Conservation (phyloP, 2,888 invertebrate species). For the Caenorhabditis auriculariae region DNA sequence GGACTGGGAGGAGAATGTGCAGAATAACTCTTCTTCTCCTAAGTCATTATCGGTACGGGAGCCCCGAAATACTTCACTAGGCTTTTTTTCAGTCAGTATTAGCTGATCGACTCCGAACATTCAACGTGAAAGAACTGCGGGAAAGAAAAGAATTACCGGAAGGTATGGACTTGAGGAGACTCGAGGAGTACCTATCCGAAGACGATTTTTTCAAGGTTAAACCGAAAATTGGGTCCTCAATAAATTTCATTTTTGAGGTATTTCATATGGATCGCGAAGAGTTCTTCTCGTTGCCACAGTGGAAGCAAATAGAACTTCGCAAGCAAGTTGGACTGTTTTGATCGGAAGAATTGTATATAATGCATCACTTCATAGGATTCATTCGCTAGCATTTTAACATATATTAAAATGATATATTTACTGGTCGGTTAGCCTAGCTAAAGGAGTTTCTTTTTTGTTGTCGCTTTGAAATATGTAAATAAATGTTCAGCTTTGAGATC, state of each 20-base stretch:
- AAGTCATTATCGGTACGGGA: not conserved
- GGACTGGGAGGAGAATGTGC: constrained; percentile 17
- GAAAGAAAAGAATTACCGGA: constrained; percentile 39
- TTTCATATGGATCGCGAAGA: constrained; percentile 36
- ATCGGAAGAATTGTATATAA: no score
- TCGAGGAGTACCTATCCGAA: constrained; percentile 49
- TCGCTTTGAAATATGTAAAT: no score
- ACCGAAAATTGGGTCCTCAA: not conserved
- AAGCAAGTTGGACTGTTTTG: constrained; percentile 20
- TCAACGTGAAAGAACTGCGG: constrained; percentile 34
- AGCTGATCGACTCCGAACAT: constrained; percentile 37
- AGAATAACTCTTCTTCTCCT: constrained; percentile 3
- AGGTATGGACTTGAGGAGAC: constrained; percentile 44
- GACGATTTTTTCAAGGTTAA: constrained; percentile 37
- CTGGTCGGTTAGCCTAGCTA: no score
- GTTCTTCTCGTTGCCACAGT: constrained; percentile 44
- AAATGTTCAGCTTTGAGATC: no score
- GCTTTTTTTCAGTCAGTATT: constrained; percentile 28
- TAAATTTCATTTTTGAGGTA: not conserved
- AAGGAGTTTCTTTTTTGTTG: no score
- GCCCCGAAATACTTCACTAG: no score
- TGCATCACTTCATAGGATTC: no score
- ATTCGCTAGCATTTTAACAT: no score
- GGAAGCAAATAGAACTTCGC: constrained; percentile 51
- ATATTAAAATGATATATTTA: no score